A percentile compares a stretch with the other conserved stretches of the same genome.
phyloP scores from a whole-genome alignment of 1,140 invertebrate species.

The Portunus trituberculatus region DNA sequence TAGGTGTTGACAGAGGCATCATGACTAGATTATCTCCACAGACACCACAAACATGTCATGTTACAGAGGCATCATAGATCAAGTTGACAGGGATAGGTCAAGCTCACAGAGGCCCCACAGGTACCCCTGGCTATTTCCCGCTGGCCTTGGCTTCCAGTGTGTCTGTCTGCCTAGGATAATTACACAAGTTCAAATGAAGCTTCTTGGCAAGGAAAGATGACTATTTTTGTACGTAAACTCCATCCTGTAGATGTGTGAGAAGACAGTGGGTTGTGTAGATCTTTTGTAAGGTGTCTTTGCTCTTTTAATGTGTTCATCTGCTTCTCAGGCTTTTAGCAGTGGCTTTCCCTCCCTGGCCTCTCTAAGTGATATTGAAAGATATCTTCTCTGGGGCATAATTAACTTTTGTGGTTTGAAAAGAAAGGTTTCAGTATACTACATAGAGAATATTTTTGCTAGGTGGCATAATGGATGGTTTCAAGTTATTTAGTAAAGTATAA shows the following conservation, averaged over 20 bases:
- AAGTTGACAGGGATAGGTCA: background rate
- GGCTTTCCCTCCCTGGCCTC: background rate
- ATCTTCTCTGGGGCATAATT: background rate
- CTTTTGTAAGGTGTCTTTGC: background rate
- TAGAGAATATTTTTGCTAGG: background rate
- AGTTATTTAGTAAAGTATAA: background rate
- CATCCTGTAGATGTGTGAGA: background rate
- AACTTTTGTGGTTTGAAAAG: no score
- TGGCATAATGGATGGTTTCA: background rate
- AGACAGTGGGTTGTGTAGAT: background rate
- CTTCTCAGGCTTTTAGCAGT: background rate
- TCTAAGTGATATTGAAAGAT: background rate
- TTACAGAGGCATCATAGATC: background rate
- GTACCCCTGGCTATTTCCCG: background rate
- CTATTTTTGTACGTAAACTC: background rate
- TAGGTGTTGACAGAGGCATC: no score
- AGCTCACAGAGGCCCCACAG: background rate
- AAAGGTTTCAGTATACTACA: background rate
- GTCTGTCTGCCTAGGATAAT: background rate
- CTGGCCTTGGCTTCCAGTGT: background rate
- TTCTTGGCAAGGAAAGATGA: background rate
- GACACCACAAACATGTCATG: no score
- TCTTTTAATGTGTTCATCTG: background rate
- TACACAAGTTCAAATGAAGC: background rate
- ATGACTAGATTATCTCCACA: no score